Evolutionary conservation across 2,888 invertebrate genomes (phyloP).

Genomic region (Rutpela maculata): DNA sequence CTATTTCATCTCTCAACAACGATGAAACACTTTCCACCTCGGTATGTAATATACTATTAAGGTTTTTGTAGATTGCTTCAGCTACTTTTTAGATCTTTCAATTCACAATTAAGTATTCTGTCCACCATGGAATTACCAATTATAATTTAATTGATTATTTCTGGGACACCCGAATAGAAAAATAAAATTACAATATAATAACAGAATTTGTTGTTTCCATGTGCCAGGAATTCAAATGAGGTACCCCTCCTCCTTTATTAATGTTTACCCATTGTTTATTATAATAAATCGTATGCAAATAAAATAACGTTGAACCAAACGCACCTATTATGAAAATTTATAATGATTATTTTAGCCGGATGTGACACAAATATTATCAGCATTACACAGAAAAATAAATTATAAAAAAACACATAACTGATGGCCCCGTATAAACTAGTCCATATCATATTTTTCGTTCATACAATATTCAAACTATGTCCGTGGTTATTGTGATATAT

Average conservation of each 20-base stretch:
- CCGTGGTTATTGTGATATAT: constrained; percentile 30
- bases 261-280: constrained; percentile 50
- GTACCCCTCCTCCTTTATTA: constrained; percentile 39
- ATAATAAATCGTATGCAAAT: constrained; percentile 52
- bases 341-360: constrained; percentile 53
- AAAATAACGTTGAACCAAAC: constrained; percentile 57
- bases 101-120: not conserved
- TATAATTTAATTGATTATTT: constrained; percentile 21
- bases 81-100: not conserved
- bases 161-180: constrained; percentile 35
- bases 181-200: constrained; percentile 43
- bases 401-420: constrained; percentile 21
- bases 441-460: constrained; percentile 9
- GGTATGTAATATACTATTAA: no score
- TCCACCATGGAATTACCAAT: not conserved
- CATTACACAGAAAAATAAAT: constrained; percentile 48
- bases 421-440: constrained; percentile 1
- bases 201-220: constrained; percentile 47
- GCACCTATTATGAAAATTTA: constrained; percentile 59
- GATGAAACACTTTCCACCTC: no score
- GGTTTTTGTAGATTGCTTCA: no score
- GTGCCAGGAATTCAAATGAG: constrained; percentile 49
- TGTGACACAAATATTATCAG: constrained; percentile 57
- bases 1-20: no score
- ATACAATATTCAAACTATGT: constrained; percentile 31